These are phyloP conservation scores for Pitangus sulphuratus DNA, from an alignment of 2,797 vertebrate species.

Conservation along the genomic window DNA sequence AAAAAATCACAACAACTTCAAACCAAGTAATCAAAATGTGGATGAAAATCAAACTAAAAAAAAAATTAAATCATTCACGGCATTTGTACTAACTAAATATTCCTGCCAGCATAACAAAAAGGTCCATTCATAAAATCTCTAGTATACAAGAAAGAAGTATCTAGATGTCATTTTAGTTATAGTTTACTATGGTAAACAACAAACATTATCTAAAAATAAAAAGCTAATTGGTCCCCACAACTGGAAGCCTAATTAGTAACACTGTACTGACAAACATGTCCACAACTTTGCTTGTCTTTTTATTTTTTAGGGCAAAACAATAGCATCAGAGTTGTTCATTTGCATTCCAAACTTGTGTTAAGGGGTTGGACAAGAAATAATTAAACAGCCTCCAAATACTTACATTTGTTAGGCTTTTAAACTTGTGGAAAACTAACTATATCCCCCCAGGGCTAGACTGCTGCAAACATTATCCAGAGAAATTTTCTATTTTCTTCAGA, in stretches of 20 bases:
- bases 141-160: not conserved
- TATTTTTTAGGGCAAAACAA: not conserved
- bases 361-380: not conserved
- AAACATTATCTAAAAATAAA: not conserved
- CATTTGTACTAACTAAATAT: not conserved
- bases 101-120: not conserved
- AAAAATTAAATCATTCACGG: not conserved
- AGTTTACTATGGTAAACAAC: not conserved
- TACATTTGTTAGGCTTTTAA: conserved; percentile 3
- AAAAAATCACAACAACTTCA: not conserved
- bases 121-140: not conserved
- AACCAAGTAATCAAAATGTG: not conserved
- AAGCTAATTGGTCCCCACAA: not conserved
- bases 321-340: not conserved
- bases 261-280: not conserved
- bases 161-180: not conserved
- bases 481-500: conserved; percentile 4
- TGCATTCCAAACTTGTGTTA: not conserved
- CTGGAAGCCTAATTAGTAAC: not conserved
- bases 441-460: not conserved
- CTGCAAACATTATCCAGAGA: not conserved
- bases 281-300: not conserved
- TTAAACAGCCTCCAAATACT: not conserved
- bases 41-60: not conserved
- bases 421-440: conserved; percentile 4